Base-by-base conservation (phyloP, 2,888 invertebrate genomes). In the Caenorhabditis sp. region DNA sequence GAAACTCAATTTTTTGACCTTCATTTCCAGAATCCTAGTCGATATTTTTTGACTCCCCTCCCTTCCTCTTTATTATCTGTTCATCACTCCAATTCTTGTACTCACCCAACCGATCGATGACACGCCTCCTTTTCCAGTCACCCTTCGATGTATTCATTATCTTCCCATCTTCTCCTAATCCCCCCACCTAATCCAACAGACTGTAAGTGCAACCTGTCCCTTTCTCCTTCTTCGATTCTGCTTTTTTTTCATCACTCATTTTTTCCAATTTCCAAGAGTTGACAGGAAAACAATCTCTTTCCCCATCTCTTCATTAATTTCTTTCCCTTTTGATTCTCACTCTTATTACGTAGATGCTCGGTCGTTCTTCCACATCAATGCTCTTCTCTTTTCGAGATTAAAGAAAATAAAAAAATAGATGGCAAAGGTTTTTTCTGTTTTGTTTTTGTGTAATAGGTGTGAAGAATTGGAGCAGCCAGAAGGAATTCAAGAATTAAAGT, bases 361-460 rank as follows among this genome's bases (percentile, higher is more conserved):
- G 5, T n/a, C 26, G 0, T 28, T 10, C 8, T 16, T 47, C 44
- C 64, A 38, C 64, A 47, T 64, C 64, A 31, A 47, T 47, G 64
- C 64, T 64, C 47, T n/a, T n/a, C n/a, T n/a, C 64, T 47, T 64
- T 64, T 28, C 47, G 64, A 19, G 64, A 64, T 64, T 64, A 64
- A 41, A 44, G 16, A 26, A 44, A 26, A 63, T 44, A 44, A 24
- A 28, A 10, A 28, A 26, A 64, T 6, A 22, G 22, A 38, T n/a
- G 24, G 14, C 14, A 22, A 64, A 47, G 44, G 64, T 44, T 64
- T 64, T 64, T 47, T 64, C 47, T 64, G 64, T 44, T 64, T 64
- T 64, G 64, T 64, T 64, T 64, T 64, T 64, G 44, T 64, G 47
- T 64, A 64, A 63, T 64, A 47, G 64, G 64, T 64, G 64, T 64